phyloP scores from a whole-genome alignment of 2,113 vertebrate genomes.

The Lasiurus borealis region DNA sequence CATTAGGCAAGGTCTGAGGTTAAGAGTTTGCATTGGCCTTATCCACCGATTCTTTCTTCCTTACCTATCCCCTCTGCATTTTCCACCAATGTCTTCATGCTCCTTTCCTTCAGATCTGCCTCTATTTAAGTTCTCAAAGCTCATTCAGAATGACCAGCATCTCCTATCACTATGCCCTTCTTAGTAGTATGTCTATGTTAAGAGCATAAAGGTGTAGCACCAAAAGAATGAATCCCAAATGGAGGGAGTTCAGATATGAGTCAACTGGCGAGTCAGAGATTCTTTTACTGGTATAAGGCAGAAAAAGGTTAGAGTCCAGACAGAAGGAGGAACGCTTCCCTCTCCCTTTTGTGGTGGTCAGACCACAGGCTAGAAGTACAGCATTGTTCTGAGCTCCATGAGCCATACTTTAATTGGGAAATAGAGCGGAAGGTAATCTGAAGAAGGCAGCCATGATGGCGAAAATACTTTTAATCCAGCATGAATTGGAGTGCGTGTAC shows the following conservation, averaged over 20 bases:
- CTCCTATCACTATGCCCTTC: background rate
- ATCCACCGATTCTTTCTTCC: background rate
- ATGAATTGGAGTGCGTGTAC: background rate
- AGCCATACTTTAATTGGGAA: slow-evolving; percentile 76
- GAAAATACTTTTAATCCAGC: background rate
- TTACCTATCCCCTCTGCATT: no score
- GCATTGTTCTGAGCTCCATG: slow-evolving; percentile 29
- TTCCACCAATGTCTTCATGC: background rate
- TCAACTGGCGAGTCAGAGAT: background rate
- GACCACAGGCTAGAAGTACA: background rate
- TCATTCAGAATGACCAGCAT: background rate
- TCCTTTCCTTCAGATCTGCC: background rate
- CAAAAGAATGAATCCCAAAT: slow-evolving; percentile 1
- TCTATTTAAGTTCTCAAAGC: background rate
- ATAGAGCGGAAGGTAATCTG: slow-evolving; percentile 76
- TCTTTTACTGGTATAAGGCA: background rate
- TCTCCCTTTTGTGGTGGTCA: background rate
- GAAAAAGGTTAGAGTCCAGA: background rate
- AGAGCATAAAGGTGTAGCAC: background rate
- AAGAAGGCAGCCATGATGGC: background rate
- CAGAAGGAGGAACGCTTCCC: background rate
- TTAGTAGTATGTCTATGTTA: background rate
- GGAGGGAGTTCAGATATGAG: background rate
- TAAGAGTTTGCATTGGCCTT: background rate
- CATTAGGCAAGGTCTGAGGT: background rate